Conservation (phyloP, 2,113 vertebrate genomes). For the Odobenus rosmarus region DNA sequence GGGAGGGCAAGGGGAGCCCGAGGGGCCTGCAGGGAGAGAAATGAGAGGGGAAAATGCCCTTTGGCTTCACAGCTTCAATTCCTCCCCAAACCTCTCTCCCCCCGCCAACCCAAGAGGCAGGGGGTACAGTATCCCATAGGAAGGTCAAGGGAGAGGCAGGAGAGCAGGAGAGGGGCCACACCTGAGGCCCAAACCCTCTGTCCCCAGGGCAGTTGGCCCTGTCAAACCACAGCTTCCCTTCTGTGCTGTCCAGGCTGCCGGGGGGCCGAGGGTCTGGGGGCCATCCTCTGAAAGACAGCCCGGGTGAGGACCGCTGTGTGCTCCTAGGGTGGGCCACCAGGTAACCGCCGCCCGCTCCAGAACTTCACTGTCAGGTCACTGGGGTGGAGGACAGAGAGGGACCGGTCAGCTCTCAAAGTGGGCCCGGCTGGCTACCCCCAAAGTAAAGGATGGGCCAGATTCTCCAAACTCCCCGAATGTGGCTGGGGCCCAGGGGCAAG, state of each 20-base stretch:
- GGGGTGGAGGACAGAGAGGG: conserved; percentile 68
- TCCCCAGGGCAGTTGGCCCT: conserved; percentile 23
- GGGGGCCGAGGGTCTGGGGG: background rate
- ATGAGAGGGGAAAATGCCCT: conserved; percentile 16
- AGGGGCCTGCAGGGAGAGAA: conserved; percentile 16
- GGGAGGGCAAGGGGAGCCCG: background rate
- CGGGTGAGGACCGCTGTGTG: background rate
- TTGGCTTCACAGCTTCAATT: conserved; percentile 70
- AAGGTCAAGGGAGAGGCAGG: conserved; percentile 24
- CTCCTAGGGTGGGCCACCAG: conserved; percentile 77
- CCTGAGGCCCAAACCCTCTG: conserved; percentile 25
- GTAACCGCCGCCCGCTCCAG: conserved; percentile 88
- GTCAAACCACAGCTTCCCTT: background rate
- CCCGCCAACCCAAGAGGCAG: background rate
- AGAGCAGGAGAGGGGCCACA: background rate
- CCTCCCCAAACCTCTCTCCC: background rate
- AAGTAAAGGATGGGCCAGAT: background rate
- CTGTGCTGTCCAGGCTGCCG: background rate
- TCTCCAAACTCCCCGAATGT: background rate
- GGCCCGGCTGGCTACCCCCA: background rate
- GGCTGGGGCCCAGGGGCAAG: background rate
- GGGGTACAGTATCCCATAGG: background rate
- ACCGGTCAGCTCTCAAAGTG: background rate
- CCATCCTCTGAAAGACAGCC: background rate
- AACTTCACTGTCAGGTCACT: conserved; percentile 98